phyloP scores from a whole-genome alignment of 2,113 vertebrate species.

The Arizona elegans region DNA sequence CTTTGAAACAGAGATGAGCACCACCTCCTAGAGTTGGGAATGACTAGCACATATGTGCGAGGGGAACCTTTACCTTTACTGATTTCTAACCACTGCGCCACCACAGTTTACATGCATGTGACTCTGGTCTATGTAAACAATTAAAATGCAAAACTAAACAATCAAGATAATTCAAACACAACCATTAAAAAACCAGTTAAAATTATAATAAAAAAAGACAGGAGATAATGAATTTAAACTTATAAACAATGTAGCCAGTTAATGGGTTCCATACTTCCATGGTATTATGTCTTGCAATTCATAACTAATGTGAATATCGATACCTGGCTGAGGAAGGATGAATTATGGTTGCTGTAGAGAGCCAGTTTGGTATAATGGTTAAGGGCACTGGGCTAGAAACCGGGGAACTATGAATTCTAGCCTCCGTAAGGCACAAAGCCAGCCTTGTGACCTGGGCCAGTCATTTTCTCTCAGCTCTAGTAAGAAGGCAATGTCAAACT shows the following conservation, averaged over 20 bases:
- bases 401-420: not conserved
- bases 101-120: not conserved
- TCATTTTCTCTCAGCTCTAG: not conserved
- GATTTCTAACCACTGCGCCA: not conserved
- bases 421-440: not conserved
- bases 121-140: not conserved
- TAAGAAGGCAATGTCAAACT: not conserved
- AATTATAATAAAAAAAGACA: not conserved
- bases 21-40: too few relatives aligned
- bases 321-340: not conserved
- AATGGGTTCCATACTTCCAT: not conserved
- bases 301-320: not conserved
- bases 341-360: not conserved
- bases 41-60: too few relatives aligned
- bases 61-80: not conserved
- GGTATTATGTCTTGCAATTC: not conserved
- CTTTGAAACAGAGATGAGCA: too few relatives aligned
- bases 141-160: not conserved
- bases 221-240: not conserved
- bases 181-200: not conserved
- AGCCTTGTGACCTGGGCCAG: not conserved
- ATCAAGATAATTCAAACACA: not conserved
- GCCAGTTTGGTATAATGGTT: not conserved
- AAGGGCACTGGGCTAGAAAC: not conserved
- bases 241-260: not conserved